Base-by-base conservation (phyloP, 2,113 vertebrate species). In the Ptychochromis oligacanthus region DNA sequence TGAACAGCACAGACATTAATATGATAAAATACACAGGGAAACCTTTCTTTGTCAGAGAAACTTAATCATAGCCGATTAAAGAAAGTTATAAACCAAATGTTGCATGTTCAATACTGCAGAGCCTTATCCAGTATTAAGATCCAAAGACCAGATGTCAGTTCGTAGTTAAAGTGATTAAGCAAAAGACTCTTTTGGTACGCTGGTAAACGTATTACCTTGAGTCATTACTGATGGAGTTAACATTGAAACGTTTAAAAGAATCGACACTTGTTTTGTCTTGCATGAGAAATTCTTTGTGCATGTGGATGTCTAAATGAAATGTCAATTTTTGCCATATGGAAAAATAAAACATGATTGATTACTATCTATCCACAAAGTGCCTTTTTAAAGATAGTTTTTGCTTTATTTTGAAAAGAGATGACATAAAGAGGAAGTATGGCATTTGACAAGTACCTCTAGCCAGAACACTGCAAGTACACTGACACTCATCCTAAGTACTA, bases 71-170 rank as follows among this genome's bases (percentile, higher is more conserved):
- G 20, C 57, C 13, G 75, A 82, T 82, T 75, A 64, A 80, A 83
- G 56, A 36, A 7, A 26, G 61, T 60, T 60, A 85, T 90, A 67
- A 70, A 89, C 6, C 52, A 82, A 74, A 74, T 40, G 49, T 75
- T 58, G 20, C n/a, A 26, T 52, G 54, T 77, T 70, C 52, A 54
- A 26, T 31, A 28, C 38, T 36, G 59, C 34, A 81, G 46, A 75
- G 5, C 6, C 6, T 38, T 4, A 12, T 54, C 24, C 2, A 46
- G 31, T 26, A 20, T 70, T 60, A 38, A 2, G 3, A 49, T 11
- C 17, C 10, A 28, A 43, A 38, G 36, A 57, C 10, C 54, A 78
- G 18, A 56, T 46, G 22, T 38, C 60, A 61, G 31, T 18, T 54
- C 61, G 24, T 56, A 18, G 26, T 52, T 31, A 52, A 52, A 34